These are phyloP conservation scores for Casuarius casuarius DNA, from an alignment of 2,113 vertebrate genomes.

Conservation along the genomic window DNA sequence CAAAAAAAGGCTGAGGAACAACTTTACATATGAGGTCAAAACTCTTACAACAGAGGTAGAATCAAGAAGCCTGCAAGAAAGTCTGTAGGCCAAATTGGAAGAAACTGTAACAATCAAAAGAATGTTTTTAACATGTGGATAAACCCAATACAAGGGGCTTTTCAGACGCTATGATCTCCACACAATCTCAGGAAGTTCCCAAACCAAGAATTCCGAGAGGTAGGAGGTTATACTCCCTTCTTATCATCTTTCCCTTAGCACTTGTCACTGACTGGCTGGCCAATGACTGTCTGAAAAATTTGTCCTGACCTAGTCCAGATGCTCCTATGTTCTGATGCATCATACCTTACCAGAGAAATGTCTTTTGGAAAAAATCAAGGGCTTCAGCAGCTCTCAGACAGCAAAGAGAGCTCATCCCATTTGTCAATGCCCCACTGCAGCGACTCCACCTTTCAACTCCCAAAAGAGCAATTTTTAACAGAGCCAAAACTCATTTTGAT, in stretches of 20 bases:
- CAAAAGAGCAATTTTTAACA: background rate
- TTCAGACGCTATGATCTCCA: background rate
- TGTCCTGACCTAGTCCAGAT: background rate
- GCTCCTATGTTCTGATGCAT: background rate
- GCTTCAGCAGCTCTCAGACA: background rate
- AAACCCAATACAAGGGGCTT: background rate
- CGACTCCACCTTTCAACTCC: background rate
- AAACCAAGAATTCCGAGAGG: background rate
- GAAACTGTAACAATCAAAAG: background rate
- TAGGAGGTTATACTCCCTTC: background rate
- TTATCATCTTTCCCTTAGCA: background rate
- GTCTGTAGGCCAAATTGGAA: background rate
- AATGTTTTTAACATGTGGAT: background rate
- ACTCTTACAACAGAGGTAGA: background rate
- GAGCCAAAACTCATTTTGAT: background rate
- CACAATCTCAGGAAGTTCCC: background rate
- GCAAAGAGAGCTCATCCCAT: background rate
- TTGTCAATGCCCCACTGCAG: background rate
- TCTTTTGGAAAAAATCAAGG: background rate
- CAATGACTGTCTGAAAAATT: background rate
- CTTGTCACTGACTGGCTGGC: background rate
- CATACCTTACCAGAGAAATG: background rate
- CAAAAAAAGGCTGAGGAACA: background rate
- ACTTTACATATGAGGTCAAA: background rate
- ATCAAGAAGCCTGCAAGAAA: background rate